Base-by-base conservation (phyloP, 2,888 invertebrate genomes). In the Caenorhabditis macrosperma region DNA sequence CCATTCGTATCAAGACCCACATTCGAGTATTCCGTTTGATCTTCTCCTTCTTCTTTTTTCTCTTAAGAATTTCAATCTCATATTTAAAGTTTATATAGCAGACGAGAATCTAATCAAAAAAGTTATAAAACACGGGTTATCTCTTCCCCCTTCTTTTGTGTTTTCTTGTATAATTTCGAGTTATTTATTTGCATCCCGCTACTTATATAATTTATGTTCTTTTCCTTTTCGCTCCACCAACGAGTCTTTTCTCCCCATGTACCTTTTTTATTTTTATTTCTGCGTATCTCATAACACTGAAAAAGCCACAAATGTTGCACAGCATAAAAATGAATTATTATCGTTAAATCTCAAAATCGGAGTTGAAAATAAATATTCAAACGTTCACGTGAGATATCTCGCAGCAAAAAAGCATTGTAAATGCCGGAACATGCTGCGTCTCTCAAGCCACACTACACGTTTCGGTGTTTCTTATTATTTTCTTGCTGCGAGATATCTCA, bases 21-120 rank as follows among this genome's bases (percentile, higher is more conserved):
- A 88, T 95, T 95, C 91, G 93, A 95, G 87, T 95, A 95, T 92
- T 95, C 95, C 81, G 95, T 96, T 86, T 95, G 93, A 46, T 63
- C 24, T 9, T 63, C 1, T 30, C n/a, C 38, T 46, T 64, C 44
- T 57, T 35, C 9, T 46, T 20, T 12, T 41, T 59, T 64, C 52
- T 64, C n/a, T 59, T 7, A 41, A 9, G 41, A 9, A 7, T 33
- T 33, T 33, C 9, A 33, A 5, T 10, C 33, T 33, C 33, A 5
- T 10, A 33, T 10, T n/a, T n/a, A n/a, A 33, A 7, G 33, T 33
- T 12, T 38, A 38, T 38, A 10, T 38, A 38, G 38, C 15, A 38
- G 5, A 22, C 48, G 22, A 24, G 24, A 52, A 52, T 52, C 52
- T 52, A 52, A 52, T 52, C 52, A 52, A n/a, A 52, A 26, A 9